Conservation (phyloP, 2,888 invertebrate species). For the Orthosia cruda region DNA sequence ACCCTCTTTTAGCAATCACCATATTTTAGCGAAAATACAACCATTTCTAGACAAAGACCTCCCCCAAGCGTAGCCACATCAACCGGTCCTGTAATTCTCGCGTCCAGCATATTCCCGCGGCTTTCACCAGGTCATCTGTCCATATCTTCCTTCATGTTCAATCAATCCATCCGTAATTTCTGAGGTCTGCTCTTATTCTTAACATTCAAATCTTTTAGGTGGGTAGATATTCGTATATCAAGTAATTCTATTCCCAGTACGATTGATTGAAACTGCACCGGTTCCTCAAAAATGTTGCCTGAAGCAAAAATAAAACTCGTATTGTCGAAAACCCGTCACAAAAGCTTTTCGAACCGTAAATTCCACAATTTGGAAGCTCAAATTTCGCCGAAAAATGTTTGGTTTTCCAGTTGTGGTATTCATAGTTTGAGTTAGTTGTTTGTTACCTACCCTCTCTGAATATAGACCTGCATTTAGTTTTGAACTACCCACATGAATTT, state of each 20-base stretch:
- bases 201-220: neutral
- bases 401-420: slow-evolving; percentile 41
- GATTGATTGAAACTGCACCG: slow-evolving; percentile 22
- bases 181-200: neutral
- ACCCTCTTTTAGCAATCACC: neutral
- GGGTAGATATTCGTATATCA: slow-evolving; percentile 1
- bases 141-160: neutral
- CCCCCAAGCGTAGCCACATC: no score
- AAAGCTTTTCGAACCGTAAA: slow-evolving; percentile 28
- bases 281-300: slow-evolving; percentile 26
- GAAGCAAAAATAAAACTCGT: slow-evolving; percentile 35
- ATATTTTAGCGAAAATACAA: neutral
- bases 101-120: no score
- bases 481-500: slow-evolving; percentile 7
- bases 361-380: slow-evolving; percentile 35
- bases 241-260: slow-evolving; percentile 22
- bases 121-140: no score
- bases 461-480: slow-evolving; percentile 41
- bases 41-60: no score
- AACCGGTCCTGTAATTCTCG: no score
- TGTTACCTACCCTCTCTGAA: slow-evolving; percentile 11
- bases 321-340: slow-evolving; percentile 16
- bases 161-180: neutral
- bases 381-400: slow-evolving; percentile 34
- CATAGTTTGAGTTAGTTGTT: slow-evolving; percentile 45